Evolutionary conservation across 2,797 vertebrate species (phyloP).

Genomic region (Coracias cyanogaster): DNA sequence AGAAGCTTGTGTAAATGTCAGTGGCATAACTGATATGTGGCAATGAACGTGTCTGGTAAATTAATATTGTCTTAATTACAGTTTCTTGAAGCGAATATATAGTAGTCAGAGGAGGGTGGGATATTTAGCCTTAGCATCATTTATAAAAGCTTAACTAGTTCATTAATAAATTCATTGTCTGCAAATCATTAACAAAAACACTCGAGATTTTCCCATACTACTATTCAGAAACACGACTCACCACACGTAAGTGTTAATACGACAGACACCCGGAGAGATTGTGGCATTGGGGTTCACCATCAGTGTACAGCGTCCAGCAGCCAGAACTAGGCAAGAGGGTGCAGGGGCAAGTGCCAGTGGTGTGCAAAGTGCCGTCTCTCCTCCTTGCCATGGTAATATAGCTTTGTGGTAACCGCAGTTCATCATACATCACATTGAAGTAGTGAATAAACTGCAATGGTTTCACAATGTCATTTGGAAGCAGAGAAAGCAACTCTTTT

Average conservation of each 20-base stretch:
- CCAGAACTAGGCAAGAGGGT: not conserved
- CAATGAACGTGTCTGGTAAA: not conserved
- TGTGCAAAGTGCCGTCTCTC: not conserved
- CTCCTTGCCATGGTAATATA: not conserved
- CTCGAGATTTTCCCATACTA: not conserved
- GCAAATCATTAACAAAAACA: not conserved
- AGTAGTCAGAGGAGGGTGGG: not conserved
- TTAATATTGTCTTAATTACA: not conserved
- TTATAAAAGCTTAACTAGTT: not conserved
- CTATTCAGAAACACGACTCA: rapidly evolving
- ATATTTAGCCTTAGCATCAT: not conserved
- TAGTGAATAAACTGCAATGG: not conserved
- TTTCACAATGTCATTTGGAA: not conserved
- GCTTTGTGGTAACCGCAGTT: not conserved
- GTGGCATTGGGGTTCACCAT: not conserved
- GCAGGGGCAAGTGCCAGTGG: rapidly evolving
- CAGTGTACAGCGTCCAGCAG: rapidly evolving
- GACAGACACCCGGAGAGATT: not conserved
- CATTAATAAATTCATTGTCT: not conserved
- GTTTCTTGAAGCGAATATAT: not conserved
- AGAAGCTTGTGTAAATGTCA: not conserved
- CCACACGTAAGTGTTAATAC: too few species aligned
- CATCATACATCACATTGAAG: not conserved
- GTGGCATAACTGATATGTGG: not conserved
- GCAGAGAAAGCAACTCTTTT: not conserved